These are phyloP conservation scores for Urechis unicinctus DNA, from an alignment of 2,888 invertebrate species.

Conservation along the genomic window DNA sequence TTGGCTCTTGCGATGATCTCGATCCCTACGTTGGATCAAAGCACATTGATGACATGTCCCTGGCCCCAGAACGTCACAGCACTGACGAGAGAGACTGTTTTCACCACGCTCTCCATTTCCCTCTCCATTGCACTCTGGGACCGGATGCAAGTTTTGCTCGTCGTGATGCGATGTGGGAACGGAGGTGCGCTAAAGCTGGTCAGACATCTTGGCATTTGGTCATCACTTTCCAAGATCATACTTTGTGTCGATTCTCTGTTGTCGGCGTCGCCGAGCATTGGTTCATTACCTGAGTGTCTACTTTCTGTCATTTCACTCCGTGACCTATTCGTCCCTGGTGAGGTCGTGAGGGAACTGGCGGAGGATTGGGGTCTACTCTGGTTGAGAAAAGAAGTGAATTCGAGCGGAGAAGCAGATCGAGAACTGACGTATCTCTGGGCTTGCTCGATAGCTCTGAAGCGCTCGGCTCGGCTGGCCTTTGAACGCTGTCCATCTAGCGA, in stretches of 20 bases:
- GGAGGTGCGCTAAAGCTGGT: no score
- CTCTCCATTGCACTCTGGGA: background rate
- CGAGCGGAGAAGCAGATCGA: no score
- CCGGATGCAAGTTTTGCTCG: background rate
- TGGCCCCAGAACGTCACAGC: conserved; percentile 32
- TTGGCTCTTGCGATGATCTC: conserved; percentile 22
- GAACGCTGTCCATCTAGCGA: background rate
- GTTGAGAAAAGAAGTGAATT: no score
- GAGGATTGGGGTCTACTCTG: background rate
- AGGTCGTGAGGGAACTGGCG: no score
- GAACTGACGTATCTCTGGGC: background rate
- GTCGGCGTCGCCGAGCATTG: no score
- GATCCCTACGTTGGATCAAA: conserved; percentile 23
- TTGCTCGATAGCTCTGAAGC: background rate
- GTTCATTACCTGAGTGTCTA: no score
- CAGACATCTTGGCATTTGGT: no score
- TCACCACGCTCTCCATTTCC: background rate
- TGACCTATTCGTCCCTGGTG: no score
- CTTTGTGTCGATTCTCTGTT: no score
- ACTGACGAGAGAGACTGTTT: conserved; percentile 17
- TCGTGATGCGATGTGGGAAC: background rate
- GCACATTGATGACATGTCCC: conserved; percentile 33
- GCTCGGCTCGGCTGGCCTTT: background rate
- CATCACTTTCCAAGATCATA: no score
- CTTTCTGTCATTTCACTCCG: no score